Evolutionary conservation across 2,113 vertebrate genomes (phyloP).

Genomic region (Macrotus californicus): DNA sequence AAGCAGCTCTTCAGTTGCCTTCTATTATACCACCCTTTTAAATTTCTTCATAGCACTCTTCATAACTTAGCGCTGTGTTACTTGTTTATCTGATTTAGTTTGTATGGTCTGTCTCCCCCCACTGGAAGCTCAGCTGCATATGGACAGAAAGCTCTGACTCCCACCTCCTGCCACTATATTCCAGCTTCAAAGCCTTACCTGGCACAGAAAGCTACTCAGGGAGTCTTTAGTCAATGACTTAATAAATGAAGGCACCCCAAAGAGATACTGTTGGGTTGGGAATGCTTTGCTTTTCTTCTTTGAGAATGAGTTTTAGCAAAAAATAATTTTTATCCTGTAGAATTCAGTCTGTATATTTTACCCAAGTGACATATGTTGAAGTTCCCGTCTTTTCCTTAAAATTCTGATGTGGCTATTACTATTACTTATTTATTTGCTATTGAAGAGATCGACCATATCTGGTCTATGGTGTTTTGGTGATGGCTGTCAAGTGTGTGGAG

Average conservation of each 20-base stretch:
- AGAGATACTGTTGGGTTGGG: background rate
- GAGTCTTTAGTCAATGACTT: background rate
- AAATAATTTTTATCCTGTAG: background rate
- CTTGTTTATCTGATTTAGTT: background rate
- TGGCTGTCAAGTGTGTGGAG: background rate
- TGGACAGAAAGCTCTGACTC: background rate
- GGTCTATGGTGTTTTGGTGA: background rate
- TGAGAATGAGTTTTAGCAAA: background rate
- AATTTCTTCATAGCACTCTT: background rate
- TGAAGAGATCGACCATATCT: background rate
- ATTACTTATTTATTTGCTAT: background rate
- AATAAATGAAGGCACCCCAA: background rate
- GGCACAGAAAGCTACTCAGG: background rate
- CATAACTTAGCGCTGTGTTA: accelerated
- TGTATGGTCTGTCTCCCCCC: background rate
- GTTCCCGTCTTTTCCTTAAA: background rate
- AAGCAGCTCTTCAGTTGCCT: background rate
- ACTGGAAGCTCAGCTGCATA: background rate
- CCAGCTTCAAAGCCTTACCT: background rate
- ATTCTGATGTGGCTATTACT: background rate
- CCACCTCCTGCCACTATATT: no score
- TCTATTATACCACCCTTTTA: background rate
- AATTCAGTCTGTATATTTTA: background rate
- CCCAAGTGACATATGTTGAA: background rate
- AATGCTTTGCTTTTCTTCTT: conserved; percentile 30